These are phyloP conservation scores for Tiliqua scincoides DNA, from an alignment of 2,113 vertebrate species.

Conservation along the genomic window DNA sequence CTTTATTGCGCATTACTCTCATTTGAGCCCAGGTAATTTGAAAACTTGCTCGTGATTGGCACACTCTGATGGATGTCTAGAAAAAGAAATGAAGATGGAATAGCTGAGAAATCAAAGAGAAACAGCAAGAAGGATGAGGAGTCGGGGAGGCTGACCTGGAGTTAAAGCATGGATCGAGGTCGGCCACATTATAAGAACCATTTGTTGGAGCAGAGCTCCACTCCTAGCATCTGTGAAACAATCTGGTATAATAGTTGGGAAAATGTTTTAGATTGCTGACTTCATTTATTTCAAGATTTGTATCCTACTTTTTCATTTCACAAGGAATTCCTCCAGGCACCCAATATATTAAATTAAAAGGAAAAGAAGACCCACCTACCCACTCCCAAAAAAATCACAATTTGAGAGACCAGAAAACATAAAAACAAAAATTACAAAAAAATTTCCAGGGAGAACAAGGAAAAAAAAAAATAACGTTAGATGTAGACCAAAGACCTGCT, in stretches of 20 bases:
- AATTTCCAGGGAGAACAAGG: too few species aligned
- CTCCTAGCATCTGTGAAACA: not conserved
- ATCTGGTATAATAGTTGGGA: slow-evolving; percentile 3
- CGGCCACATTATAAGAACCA: slow-evolving; percentile 25
- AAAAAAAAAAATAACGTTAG: too few species aligned
- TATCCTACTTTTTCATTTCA: too few species aligned
- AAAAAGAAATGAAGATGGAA: not conserved
- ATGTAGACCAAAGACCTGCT: too few species aligned
- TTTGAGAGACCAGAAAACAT: too few species aligned
- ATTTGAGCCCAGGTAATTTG: slow-evolving; percentile 22
- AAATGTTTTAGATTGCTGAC: not conserved
- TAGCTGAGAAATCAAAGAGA: not conserved
- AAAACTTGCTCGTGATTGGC: not conserved
- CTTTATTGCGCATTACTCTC: not conserved
- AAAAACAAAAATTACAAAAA: too few species aligned
- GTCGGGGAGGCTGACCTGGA: slow-evolving; percentile 30
- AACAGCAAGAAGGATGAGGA: not conserved
- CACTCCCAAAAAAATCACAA: too few species aligned
- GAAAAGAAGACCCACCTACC: too few species aligned
- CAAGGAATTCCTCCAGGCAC: too few species aligned
- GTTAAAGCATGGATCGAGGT: slow-evolving; percentile 17
- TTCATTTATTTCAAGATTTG: too few species aligned
- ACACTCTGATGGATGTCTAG: not conserved
- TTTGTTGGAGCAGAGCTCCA: not conserved
- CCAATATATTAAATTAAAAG: too few species aligned